Evolutionary conservation across 2,113 vertebrate genomes (phyloP), one percentile per base, ranked within the genome.

Genomic region (Thamnophis sirtalis): DNA sequence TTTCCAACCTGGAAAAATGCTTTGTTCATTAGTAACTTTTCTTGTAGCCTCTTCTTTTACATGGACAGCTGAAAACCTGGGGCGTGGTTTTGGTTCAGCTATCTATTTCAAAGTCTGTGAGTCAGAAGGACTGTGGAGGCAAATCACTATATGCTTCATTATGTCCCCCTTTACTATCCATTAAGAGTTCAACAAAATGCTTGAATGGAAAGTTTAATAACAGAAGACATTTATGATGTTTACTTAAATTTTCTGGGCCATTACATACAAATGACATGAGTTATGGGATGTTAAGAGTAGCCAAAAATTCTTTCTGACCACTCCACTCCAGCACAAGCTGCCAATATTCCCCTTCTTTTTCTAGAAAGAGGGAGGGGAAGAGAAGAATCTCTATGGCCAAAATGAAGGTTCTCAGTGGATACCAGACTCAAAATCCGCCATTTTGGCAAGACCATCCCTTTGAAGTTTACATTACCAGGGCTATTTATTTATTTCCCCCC

Each of bases 401-500:
- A 97, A 97, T 94, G 88, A 95, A 96, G 95, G 97, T 98, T 97
- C 97, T 96, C 96, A 97, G 96, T 97, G 95, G 97, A 97, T 95
- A 96, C 95, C 97, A 97, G 96, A 97, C 96, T 97, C 95, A 94
- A 96, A 97, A 96, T 96, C 95, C 94, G 86, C 95, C 94, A 93
- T 92, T 94, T 94, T 97, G 97, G 97, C 97, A 97, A 97, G 95
- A 98, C 97, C 97, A 94, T 97, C 97, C 98, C 97, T 98, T 98
- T 98, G 97, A 98, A 98, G 97, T 97, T 99, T 98, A 98, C 98
- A 98, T 98, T 98, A 97, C 97, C 97, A 96, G 97, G 97, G 94
- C 97, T 97, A 98, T 98, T 98, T 98, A 98, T 99, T 99, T 99
- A 98, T 98, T 97, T 97, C 96, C 95, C 97, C 96, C 97, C 95